phyloP scores from a whole-genome alignment of 2,113 vertebrate species.

The Hoplias malabaricus region DNA sequence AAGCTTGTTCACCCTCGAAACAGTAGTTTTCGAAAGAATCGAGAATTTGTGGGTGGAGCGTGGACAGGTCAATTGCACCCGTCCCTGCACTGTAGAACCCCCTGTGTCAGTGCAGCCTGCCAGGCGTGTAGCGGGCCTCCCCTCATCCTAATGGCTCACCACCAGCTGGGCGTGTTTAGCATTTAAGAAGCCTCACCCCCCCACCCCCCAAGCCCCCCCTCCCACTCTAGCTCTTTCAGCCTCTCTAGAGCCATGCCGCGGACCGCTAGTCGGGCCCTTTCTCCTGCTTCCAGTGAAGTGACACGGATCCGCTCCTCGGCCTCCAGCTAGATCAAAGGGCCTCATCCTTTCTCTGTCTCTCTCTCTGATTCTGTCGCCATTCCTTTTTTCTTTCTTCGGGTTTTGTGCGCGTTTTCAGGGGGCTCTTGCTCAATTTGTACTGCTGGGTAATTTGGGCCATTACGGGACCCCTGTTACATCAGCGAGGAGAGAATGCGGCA shows the following conservation, averaged over 20 bases:
- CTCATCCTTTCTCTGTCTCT: constrained; percentile 12
- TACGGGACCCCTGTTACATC: constrained; percentile 58
- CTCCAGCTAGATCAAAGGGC: constrained; percentile 50
- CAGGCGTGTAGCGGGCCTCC: constrained; percentile 40
- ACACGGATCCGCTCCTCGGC: constrained; percentile 48
- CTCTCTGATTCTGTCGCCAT: constrained; percentile 54
- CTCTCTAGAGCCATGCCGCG: constrained; percentile 24
- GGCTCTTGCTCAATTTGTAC: constrained; percentile 66
- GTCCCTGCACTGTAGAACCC: background rate
- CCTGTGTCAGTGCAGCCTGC: constrained; percentile 25
- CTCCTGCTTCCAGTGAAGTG: constrained; percentile 48
- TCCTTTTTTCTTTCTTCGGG: constrained; percentile 57
- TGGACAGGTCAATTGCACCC: constrained; percentile 1
- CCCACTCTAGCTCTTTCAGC: constrained; percentile 42
- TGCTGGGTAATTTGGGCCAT: constrained; percentile 61
- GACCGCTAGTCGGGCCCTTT: constrained; percentile 39
- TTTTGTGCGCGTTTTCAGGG: constrained; percentile 29
- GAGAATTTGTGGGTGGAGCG: background rate
- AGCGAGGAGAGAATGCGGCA: constrained; percentile 63
- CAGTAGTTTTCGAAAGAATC: background rate
- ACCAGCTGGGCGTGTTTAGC: constrained; percentile 48
- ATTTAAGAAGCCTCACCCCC: constrained; percentile 47
- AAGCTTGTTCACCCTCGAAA: background rate
- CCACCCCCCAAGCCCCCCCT: no score
- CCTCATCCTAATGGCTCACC: constrained; percentile 43